Evolutionary conservation across 2,888 invertebrate genomes (phyloP).

Genomic region (Watsonalla binaria): DNA sequence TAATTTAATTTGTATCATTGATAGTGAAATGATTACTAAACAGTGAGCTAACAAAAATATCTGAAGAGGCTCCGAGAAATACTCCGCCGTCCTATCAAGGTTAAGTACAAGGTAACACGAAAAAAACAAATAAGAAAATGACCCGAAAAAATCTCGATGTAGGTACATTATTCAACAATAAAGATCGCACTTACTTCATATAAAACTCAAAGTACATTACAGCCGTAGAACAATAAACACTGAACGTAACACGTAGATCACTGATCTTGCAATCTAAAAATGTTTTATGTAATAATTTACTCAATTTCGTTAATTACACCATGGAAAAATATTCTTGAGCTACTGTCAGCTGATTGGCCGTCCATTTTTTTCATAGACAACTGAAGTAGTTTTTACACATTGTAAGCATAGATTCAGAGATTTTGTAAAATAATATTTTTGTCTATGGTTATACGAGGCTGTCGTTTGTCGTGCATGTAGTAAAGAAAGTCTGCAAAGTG

Average conservation of each 20-base stretch:
- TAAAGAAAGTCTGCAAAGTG: too few species aligned
- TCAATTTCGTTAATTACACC: conserved; percentile 50
- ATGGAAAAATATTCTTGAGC: conserved; percentile 61
- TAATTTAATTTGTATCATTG: too few species aligned
- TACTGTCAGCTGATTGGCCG: conserved; percentile 69
- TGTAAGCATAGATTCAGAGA: too few species aligned
- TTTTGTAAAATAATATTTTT: too few species aligned
- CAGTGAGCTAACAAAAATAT: conserved; percentile 2
- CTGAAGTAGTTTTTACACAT: too few species aligned
- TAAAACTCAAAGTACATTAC: conserved; percentile 30
- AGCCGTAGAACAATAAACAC: conserved; percentile 18
- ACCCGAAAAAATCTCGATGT: neutral
- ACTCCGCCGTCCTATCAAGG: conserved; percentile 23
- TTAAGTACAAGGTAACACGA: conserved; percentile 27
- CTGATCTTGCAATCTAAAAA: conserved; percentile 25
- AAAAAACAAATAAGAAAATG: conserved; percentile 2
- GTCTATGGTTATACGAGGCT: too few species aligned
- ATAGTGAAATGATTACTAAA: neutral
- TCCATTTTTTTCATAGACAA: conserved; percentile 28
- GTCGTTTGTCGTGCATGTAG: too few species aligned
- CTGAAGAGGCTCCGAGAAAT: conserved; percentile 11
- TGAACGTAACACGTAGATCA: conserved; percentile 22
- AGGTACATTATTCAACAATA: conserved; percentile 12
- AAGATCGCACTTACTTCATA: conserved; percentile 23
- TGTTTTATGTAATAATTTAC: conserved; percentile 72